A percentile compares a stretch with the other conserved stretches of the same genome.
Evolutionary conservation across 2,888 invertebrate species (phyloP).

Genomic region (Hedychridium roseum): DNA sequence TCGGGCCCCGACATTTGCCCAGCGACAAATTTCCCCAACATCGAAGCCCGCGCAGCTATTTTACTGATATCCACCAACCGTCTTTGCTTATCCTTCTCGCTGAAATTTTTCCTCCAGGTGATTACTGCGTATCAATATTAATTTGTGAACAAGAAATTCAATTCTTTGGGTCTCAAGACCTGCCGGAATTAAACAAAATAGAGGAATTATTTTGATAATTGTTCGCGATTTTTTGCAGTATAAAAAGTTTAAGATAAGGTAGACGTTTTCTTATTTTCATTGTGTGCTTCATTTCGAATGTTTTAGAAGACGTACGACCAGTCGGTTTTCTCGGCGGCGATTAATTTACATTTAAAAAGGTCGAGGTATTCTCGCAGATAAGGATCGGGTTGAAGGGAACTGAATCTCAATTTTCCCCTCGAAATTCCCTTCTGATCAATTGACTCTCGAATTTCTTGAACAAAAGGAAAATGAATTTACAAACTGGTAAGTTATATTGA

Average conservation of each 20-base stretch:
- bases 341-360: constrained; percentile 42
- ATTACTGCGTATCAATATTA: no score
- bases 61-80: constrained; percentile 34
- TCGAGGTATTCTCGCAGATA: constrained; percentile 41
- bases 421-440: constrained; percentile 16
- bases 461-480: neutral
- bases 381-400: constrained; percentile 44
- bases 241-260: no score
- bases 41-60: constrained; percentile 40
- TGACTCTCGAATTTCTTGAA: constrained; percentile 3
- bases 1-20: constrained; percentile 52
- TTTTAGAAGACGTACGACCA: no score
- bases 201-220: no score
- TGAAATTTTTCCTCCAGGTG: no score
- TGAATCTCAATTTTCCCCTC: constrained; percentile 42
- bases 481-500: no score
- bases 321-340: constrained; percentile 31
- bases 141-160: neutral
- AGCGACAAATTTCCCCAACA: constrained; percentile 53
- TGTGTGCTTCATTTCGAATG: no score
- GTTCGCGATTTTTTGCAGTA: no score
- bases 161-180: neutral
- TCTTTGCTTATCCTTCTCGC: constrained; percentile 1
- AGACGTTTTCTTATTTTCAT: no score
- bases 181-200: no score